Evolutionary conservation across 2,113 vertebrate genomes (phyloP), one percentile per base, ranked within the genome.

Genomic region (Anolis carolinensis): DNA sequence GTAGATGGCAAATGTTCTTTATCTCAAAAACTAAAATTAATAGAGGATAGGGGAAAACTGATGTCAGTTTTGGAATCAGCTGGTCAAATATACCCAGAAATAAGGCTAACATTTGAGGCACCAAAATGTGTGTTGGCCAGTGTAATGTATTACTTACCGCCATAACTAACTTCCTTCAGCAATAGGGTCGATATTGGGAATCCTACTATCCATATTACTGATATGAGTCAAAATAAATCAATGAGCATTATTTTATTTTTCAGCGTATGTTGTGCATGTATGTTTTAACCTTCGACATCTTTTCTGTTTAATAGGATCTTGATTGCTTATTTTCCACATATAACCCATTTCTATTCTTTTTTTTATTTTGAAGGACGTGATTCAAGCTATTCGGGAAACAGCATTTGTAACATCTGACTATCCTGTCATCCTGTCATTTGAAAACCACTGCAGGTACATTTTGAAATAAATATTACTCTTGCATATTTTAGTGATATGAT

Each of bases 351-450:
- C 65, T 50, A 87, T 0, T 87, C 82, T 90, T 84, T 93, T 2
- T 67, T 73, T 94, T n/a, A n/a, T 78, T 93, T 95, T 91, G 79
- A 94, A 99, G 99, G 99, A 99, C 90, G 98, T 99, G 36, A 98
- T 99, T 95, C 98, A 98, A 94, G 98, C 99, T 91, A 99, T 99
- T 96, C 99, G 95, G 93, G 99, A 99, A 89, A 99, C 98, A 0
- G 99, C 98, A 0, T 99, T 99, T 93, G 98, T 98, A 86, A 99
- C 98, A 2, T 98, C 99, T 3, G 98, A 98, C 1, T 99, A 97
- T 87, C 98, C 99, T 48, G 98, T 99, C 80, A 99, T 99, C 93
- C 96, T 99, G 93, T 99, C 98, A 21, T 99, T 99, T 95, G 98
- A 99, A 96, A 99, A 99, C 94, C 99, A 99, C 89, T 99, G 99